Conservation (phyloP, 1,140 invertebrate species). For the Archegozetes longisetosus region DNA sequence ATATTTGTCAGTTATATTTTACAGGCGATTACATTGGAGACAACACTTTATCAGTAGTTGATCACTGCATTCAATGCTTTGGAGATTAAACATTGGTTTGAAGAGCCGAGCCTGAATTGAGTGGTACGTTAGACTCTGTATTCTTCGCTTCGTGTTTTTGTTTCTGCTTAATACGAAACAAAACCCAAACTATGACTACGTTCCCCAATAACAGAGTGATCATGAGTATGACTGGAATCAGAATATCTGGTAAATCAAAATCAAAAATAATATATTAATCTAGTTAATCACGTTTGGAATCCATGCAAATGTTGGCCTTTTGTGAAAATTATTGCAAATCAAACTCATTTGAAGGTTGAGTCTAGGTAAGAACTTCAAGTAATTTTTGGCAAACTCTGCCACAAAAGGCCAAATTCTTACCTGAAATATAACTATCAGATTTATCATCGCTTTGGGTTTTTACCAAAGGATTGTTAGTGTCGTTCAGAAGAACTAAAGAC, state of each 20-base stretch:
- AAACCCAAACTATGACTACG: neutral
- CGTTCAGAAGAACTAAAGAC: neutral
- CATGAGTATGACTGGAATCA: neutral
- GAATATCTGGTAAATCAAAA: too few relatives aligned
- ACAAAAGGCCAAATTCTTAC: neutral
- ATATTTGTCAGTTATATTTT: too few relatives aligned
- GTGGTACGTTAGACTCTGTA: neutral
- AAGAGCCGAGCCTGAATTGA: neutral
- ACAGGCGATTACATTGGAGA: too few relatives aligned
- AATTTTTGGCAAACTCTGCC: too few relatives aligned
- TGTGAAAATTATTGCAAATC: too few relatives aligned
- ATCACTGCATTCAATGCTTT: too few relatives aligned
- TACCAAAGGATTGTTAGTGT: neutral
- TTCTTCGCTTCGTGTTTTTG: neutral
- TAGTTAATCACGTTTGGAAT: too few relatives aligned
- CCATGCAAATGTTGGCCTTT: too few relatives aligned
- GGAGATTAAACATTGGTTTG: neutral
- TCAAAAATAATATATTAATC: too few relatives aligned
- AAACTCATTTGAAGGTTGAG: too few relatives aligned
- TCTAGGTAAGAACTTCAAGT: too few relatives aligned
- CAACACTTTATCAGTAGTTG: too few relatives aligned
- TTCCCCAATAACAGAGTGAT: neutral
- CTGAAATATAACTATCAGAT: neutral
- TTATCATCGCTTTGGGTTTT: neutral
- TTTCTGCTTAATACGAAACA: neutral